Conservation (phyloP, 2,888 invertebrate species). For the Syrista parreyssii region DNA sequence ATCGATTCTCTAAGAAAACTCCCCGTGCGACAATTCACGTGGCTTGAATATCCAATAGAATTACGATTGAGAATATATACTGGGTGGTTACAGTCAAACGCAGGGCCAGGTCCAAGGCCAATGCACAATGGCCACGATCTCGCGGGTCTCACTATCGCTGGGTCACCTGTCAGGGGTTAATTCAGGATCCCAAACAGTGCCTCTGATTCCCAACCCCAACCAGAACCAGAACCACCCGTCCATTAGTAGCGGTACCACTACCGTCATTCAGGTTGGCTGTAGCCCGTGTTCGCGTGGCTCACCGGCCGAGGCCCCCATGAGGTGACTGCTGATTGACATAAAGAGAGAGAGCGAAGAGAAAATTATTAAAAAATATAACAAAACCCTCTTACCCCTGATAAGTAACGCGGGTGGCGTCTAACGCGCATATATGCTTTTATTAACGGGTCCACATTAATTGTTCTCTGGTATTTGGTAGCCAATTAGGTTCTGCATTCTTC, state of each 20-base stretch:
- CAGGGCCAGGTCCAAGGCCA: constrained; percentile 30
- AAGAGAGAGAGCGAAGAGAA: not conserved
- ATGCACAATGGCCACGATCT: constrained; percentile 36
- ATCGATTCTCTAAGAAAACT: not conserved
- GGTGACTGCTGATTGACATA: constrained; percentile 42
- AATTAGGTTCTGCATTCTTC: constrained; percentile 6
- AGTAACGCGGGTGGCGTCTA: constrained; percentile 10
- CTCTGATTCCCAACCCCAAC: constrained; percentile 47
- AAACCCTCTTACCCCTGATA: not conserved
- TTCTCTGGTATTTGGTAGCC: not conserved
- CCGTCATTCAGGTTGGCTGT: constrained; percentile 44
- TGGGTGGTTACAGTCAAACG: constrained; percentile 45
- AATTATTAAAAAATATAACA: not conserved
- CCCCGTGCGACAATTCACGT: not conserved
- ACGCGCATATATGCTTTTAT: constrained; percentile 12
- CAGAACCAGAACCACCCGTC: constrained; percentile 42
- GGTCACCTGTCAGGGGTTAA: constrained; percentile 48
- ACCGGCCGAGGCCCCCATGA: constrained; percentile 44
- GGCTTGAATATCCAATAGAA: not conserved
- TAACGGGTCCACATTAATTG: constrained; percentile 14
- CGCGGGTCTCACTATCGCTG: constrained; percentile 51
- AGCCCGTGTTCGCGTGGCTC: constrained; percentile 39
- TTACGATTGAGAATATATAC: constrained; percentile 17
- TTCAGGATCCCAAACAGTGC: constrained; percentile 44
- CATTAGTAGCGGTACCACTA: constrained; percentile 44